Evolutionary conservation across 2,113 vertebrate genomes (phyloP).

Genomic region (Machaerirhynchus nigripectus): DNA sequence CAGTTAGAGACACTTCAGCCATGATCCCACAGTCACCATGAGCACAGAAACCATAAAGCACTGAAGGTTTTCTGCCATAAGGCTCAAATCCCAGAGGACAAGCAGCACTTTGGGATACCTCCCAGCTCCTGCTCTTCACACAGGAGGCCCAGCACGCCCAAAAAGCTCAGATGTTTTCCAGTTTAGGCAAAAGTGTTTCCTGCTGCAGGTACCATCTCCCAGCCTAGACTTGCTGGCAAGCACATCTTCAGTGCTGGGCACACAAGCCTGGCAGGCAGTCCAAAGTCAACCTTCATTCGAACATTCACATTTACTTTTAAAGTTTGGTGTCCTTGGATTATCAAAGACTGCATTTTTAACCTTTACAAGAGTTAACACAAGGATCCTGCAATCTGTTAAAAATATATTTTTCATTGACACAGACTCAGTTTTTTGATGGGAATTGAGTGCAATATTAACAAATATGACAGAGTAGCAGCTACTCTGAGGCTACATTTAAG

Average conservation of each 20-base stretch:
- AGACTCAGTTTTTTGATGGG: background rate
- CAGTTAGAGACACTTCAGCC: background rate
- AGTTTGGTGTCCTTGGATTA: background rate
- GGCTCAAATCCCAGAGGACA: background rate
- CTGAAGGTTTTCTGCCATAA: background rate
- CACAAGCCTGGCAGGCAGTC: background rate
- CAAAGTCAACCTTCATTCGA: background rate
- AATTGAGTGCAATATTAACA: background rate
- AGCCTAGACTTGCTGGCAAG: background rate
- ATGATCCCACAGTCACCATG: too few relatives aligned
- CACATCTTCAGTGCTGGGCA: accelerated
- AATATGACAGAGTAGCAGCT: background rate
- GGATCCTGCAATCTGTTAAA: background rate
- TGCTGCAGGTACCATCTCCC: background rate
- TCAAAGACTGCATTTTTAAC: background rate
- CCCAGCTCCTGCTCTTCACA: accelerated
- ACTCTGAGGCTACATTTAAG: background rate
- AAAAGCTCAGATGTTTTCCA: background rate
- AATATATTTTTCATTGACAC: background rate
- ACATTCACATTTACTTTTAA: background rate
- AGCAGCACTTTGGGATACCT: background rate
- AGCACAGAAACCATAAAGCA: background rate
- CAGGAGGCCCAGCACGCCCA: background rate
- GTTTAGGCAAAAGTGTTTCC: background rate
- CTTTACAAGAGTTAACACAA: background rate